phyloP scores from a whole-genome alignment of 2,888 invertebrate species.

The Idaea biselata region DNA sequence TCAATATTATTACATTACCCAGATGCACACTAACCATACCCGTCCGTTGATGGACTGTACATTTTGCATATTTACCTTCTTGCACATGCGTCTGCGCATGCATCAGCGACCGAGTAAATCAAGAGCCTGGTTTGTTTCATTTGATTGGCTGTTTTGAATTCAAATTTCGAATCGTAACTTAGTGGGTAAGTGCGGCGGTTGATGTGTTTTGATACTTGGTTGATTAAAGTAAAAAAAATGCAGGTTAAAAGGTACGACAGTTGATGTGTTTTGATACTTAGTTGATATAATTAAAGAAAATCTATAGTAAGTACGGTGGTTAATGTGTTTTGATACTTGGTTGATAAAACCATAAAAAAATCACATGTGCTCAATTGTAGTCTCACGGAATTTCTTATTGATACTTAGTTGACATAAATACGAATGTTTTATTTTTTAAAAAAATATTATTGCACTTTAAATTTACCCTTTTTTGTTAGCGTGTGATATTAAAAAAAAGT shows the following conservation, averaged over 20 bases:
- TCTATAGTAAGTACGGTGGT: background rate
- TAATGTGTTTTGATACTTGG: background rate
- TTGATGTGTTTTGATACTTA: background rate
- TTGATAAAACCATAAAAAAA: background rate
- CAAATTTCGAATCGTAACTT: background rate
- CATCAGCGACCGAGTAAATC: slow-evolving; percentile 31
- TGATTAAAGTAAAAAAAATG: background rate
- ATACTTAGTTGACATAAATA: no score
- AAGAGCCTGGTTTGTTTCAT: slow-evolving; percentile 14
- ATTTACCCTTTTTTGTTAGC: no score
- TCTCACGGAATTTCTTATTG: no score
- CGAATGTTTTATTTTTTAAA: no score
- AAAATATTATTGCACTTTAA: no score
- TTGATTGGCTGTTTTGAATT: background rate
- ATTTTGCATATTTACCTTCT: slow-evolving; percentile 31
- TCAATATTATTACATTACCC: slow-evolving; percentile 33
- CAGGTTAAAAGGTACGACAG: no score
- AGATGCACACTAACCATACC: slow-evolving; percentile 27
- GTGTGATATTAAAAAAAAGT: no score
- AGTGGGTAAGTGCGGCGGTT: background rate
- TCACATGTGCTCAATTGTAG: no score
- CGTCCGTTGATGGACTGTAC: slow-evolving; percentile 34
- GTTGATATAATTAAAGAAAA: no score
- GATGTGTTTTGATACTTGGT: background rate
- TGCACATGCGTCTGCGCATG: slow-evolving; percentile 26